A percentile compares a stretch with the other conserved stretches of the same genome.
Conservation (phyloP, 1,140 invertebrate genomes). For the Drosophila rhopaloa region DNA sequence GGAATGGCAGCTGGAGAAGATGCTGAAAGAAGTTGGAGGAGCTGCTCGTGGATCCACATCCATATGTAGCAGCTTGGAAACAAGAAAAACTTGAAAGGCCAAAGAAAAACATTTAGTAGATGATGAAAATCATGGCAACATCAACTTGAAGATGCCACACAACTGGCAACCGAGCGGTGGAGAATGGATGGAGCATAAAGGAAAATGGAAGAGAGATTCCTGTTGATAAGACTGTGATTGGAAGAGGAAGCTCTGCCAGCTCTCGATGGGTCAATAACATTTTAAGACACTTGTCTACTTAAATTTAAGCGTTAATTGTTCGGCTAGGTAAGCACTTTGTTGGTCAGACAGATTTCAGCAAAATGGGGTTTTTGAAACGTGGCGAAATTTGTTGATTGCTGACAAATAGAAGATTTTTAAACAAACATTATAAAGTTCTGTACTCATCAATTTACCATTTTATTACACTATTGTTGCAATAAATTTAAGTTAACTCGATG, state of each 20-base stretch:
- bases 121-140: constrained; percentile 81
- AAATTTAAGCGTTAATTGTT: constrained; percentile 27
- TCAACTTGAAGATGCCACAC: constrained; percentile 61
- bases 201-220: constrained; percentile 3
- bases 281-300: constrained; percentile 10
- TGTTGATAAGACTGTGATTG: constrained; percentile 18
- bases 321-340: neutral
- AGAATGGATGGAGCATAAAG: neutral
- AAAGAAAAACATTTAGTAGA: constrained; percentile 80
- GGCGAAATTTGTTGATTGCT: too few species aligned
- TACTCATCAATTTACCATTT: too few species aligned
- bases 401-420: too few species aligned
- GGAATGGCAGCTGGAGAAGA: constrained; percentile 34
- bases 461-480: too few species aligned
- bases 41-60: constrained; percentile 12
- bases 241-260: constrained; percentile 9
- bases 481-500: too few species aligned
- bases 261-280: constrained; percentile 29
- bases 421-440: too few species aligned
- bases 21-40: constrained; percentile 29
- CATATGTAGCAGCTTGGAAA: constrained; percentile 41
- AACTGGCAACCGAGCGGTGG: constrained; percentile 1
- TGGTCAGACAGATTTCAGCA: too few species aligned
- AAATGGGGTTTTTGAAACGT: too few species aligned
- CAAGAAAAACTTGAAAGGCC: constrained; percentile 70